Evolutionary conservation across 2,113 vertebrate genomes (phyloP), one percentile per base, ranked within the genome.

Genomic region (Motacilla tschutschensis): DNA sequence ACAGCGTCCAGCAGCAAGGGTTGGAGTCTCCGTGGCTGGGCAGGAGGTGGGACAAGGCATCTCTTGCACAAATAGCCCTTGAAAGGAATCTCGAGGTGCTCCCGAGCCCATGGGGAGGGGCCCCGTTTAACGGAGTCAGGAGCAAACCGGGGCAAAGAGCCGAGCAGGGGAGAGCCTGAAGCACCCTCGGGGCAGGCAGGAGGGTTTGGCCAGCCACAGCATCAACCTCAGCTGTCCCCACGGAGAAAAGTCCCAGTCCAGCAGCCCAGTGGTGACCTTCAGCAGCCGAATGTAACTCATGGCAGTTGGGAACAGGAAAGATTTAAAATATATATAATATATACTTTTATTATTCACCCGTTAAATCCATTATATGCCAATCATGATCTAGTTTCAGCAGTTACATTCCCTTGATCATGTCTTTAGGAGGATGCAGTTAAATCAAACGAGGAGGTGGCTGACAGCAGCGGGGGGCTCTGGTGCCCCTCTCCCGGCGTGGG

Each of bases 321-420:
- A 94, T 95, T 96, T 97, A 97, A 97, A 96, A 97, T 98, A 95
- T 96, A 96, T 97, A 97, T 95, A 97, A 96, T 97, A 97, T 98
- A 97, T 95, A 97, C 82, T 97, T 97, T 97, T 97, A 97, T 97
- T 97, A 96, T 97, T 97, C 96, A 98, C 97, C 97, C 97, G 96
- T 97, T 92, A 97, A 96, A 93, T 97, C 97, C 97, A 97, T 96
- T 95, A 93, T 96, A 96, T 67, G 96, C 96, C 96, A 97, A 97
- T 96, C 93, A 95, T 51, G 89, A 97, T 92, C 96, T 96, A 94
- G 95, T 91, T 95, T 95, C 96, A 96, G 95, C 97, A 96, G 96
- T 97, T 97, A 96, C 96, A 96, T 96, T 96, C 95, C 96, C 95
- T 96, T 94, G 96, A 96, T 91, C 95, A 64, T 7, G 91, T 95